Conservation (phyloP, 2,888 invertebrate genomes). For the Mimumesa dahlbomi region DNA sequence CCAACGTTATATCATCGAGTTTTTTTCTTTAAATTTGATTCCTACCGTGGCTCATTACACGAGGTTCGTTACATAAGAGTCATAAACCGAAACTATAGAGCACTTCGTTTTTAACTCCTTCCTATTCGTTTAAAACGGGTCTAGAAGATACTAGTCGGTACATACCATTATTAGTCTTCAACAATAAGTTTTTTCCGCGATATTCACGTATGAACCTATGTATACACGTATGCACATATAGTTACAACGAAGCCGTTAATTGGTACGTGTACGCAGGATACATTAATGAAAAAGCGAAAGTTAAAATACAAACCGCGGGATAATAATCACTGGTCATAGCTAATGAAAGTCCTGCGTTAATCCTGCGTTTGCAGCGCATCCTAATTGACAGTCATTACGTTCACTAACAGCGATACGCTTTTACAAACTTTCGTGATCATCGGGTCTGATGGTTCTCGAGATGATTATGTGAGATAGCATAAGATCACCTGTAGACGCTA, state of each 20-base stretch:
- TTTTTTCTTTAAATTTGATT: too few relatives aligned
- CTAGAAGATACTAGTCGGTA: neutral
- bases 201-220: too few relatives aligned
- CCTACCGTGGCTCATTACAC: too few relatives aligned
- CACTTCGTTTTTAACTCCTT: conserved; percentile 10
- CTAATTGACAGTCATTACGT: neutral
- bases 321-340: conserved; percentile 1
- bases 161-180: conserved; percentile 2
- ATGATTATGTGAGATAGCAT: neutral
- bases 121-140: conserved; percentile 2
- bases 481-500: too few relatives aligned
- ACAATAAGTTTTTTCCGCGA: conserved; percentile 5
- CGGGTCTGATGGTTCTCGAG: neutral
- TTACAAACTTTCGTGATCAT: conserved; percentile 21
- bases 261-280: neutral
- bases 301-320: neutral
- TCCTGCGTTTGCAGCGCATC: conserved; percentile 1
- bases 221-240: too few relatives aligned
- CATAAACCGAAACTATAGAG: conserved; percentile 22
- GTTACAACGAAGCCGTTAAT: conserved; percentile 17
- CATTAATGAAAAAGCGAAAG: conserved; percentile 41
- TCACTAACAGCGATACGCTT: conserved; percentile 28
- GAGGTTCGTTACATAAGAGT: conserved; percentile 18
- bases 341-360: conserved; percentile 2
- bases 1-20: too few relatives aligned